phyloP scores from a whole-genome alignment of 1,140 invertebrate genomes.

The Drosophila sechellia region DNA sequence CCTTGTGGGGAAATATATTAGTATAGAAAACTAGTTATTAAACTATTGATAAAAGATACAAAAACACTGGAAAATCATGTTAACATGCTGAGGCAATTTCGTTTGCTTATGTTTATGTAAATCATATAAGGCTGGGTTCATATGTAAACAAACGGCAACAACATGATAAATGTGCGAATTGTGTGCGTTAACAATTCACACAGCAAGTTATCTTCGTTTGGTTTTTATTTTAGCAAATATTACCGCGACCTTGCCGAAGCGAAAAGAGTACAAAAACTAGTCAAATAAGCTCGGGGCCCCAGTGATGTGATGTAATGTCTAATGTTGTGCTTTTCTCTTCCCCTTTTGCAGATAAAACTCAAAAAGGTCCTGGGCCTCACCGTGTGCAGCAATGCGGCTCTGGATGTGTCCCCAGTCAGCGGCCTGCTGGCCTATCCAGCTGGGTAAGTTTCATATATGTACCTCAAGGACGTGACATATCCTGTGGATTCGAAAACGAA shows the following conservation, averaged over 20 bases:
- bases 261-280: background rate
- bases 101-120: conserved; percentile 37
- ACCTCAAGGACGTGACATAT: conserved; percentile 16
- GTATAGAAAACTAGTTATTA: background rate
- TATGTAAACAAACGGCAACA: conserved; percentile 63
- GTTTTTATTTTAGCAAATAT: conserved; percentile 37
- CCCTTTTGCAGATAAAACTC: conserved; percentile 92
- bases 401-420: conserved; percentile 94
- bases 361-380: conserved; percentile 97
- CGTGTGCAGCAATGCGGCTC: conserved; percentile 94
- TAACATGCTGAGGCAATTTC: conserved; percentile 44
- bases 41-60: conserved; percentile 19
- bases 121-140: conserved; percentile 43
- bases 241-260: conserved; percentile 47
- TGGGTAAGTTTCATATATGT: conserved; percentile 89
- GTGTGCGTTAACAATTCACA: conserved; percentile 71
- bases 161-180: conserved; percentile 66
- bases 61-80: conserved; percentile 52
- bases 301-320: conserved; percentile 69
- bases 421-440: conserved; percentile 97
- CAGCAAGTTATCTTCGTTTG: conserved; percentile 29
- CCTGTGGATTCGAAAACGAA: conserved; percentile 10
- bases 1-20: conserved; percentile 8
- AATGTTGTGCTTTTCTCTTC: conserved; percentile 34
- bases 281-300: conserved; percentile 5